These are phyloP conservation scores for Phymorhynchus buccinoides DNA, from an alignment of 1,140 invertebrate genomes.

Conservation along the genomic window DNA sequence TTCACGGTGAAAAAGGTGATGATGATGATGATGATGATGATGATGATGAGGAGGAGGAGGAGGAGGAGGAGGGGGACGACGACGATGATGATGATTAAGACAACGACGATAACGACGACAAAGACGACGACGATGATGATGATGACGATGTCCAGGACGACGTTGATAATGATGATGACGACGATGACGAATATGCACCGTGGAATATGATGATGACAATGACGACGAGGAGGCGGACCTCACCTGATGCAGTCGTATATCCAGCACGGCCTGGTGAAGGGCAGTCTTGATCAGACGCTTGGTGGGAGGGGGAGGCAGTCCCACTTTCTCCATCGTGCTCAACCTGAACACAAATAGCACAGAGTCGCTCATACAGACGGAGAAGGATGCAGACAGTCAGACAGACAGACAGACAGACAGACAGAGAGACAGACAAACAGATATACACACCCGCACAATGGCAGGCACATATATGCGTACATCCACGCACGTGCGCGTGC, in stretches of 20 bases:
- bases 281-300: constrained; percentile 69
- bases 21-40: no score
- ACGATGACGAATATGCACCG: no score
- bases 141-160: no score
- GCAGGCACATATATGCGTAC: no score
- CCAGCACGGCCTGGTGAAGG: constrained; percentile 69
- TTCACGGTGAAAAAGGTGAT: no score
- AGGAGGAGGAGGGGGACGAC: no score
- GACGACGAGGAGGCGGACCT: not conserved
- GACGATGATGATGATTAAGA: no score
- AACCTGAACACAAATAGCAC: not conserved
- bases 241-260: constrained; percentile 66
- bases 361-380: not conserved
- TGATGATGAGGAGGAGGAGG: no score
- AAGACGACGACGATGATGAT: no score
- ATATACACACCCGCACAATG: constrained; percentile 18
- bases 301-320: constrained; percentile 44
- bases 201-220: not conserved
- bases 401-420: not conserved
- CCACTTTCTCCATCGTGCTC: constrained; percentile 33
- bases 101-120: no score
- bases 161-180: no score
- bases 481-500: no score
- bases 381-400: not conserved
- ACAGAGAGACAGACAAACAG: not conserved